A percentile compares a stretch with the other conserved stretches of the same genome.
Evolutionary conservation across 1,140 invertebrate species (phyloP).

Genomic region (Lepidotrigona ventralis): DNA sequence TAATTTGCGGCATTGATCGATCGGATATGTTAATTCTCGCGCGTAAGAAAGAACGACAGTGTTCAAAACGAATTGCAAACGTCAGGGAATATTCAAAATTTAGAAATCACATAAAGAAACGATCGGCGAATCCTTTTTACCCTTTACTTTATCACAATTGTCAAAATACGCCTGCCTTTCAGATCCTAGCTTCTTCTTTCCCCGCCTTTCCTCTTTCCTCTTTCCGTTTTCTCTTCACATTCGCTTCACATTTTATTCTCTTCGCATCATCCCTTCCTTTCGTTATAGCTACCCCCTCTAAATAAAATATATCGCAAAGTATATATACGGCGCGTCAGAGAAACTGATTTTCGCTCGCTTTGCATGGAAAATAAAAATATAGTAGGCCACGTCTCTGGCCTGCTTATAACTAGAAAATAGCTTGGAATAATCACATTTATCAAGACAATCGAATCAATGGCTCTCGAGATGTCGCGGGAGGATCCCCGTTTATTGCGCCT

Average conservation of each 20-base stretch:
- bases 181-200: not conserved
- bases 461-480: not conserved
- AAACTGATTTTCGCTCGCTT: not conserved
- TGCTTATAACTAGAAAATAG: not conserved
- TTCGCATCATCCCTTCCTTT: not conserved
- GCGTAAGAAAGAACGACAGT: not conserved
- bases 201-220: not conserved
- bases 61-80: not conserved
- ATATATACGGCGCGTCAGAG: not conserved
- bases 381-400: not conserved
- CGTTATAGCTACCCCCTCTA: not conserved
- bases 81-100: conserved; percentile 49
- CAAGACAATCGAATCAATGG: conserved; percentile 2
- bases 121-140: conserved; percentile 67
- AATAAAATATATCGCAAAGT: conserved; percentile 1
- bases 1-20: not conserved
- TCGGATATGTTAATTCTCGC: conserved; percentile 15
- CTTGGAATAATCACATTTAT: not conserved
- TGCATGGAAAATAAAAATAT: not conserved
- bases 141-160: conserved; percentile 72
- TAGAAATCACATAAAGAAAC: conserved; percentile 70
- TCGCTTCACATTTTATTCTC: not conserved
- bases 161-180: not conserved
- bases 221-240: not conserved
- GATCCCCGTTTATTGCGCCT: conserved; percentile 70